These are phyloP conservation scores for Scrobipalpa atriplicella DNA, from an alignment of 2,888 invertebrate genomes.

Conservation along the genomic window DNA sequence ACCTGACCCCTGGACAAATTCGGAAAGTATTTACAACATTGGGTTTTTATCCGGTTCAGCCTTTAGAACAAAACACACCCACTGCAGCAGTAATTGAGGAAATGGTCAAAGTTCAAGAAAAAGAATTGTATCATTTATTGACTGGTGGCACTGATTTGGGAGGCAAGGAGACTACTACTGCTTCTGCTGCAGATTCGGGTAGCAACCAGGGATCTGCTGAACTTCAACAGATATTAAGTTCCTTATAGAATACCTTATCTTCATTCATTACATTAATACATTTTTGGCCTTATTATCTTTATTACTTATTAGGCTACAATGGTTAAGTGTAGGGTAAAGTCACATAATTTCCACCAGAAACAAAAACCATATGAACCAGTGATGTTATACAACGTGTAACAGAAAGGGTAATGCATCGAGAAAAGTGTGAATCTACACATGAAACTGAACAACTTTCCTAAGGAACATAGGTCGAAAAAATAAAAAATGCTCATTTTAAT, in stretches of 20 bases:
- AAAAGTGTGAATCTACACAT: too few species aligned
- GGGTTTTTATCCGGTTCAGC: slow-evolving; percentile 53
- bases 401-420: too few species aligned
- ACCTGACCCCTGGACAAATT: slow-evolving; percentile 67
- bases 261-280: not conserved
- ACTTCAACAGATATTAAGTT: not conserved
- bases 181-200: not conserved
- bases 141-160: slow-evolving; percentile 45
- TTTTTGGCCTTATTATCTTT: not conserved
- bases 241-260: not conserved
- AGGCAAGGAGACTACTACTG: too few species aligned
- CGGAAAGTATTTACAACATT: slow-evolving; percentile 59
- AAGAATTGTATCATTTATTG: slow-evolving; percentile 54
- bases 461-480: too few species aligned
- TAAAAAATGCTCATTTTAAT: too few species aligned
- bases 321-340: too few species aligned
- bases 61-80: slow-evolving; percentile 50
- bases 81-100: slow-evolving; percentile 48
- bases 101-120: slow-evolving; percentile 56
- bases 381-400: too few species aligned
- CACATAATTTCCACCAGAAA: too few species aligned
- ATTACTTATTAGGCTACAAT: too few species aligned
- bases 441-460: too few species aligned
- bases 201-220: not conserved
- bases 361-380: too few species aligned